Conservation (phyloP, 2,888 invertebrate genomes). For the Heliconius erato region DNA sequence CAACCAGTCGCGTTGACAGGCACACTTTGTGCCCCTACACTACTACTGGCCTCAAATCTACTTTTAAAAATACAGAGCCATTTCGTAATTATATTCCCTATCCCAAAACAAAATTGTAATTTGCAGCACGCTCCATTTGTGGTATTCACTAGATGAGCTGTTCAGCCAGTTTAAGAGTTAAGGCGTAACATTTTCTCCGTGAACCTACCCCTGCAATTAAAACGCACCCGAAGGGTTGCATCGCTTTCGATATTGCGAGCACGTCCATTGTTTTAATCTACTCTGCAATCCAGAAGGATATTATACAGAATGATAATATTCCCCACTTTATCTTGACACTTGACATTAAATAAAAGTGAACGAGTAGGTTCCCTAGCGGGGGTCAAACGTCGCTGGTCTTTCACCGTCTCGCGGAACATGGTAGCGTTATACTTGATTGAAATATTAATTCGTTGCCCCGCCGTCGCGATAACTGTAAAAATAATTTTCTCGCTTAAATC, state of each 20-base stretch:
- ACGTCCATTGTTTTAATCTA: slow-evolving; percentile 84
- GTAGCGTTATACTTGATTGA: slow-evolving; percentile 73
- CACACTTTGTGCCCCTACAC: too few relatives aligned
- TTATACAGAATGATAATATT: slow-evolving; percentile 68
- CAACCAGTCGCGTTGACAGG: too few relatives aligned
- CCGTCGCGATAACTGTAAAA: slow-evolving; percentile 57
- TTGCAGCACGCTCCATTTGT: slow-evolving; percentile 52
- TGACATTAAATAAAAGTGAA: slow-evolving; percentile 46
- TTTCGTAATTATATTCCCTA: neutral
- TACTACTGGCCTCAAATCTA: too few relatives aligned
- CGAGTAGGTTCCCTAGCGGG: slow-evolving; percentile 47
- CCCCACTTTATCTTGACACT: slow-evolving; percentile 63
- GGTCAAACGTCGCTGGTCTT: slow-evolving; percentile 62
- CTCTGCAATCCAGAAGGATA: slow-evolving; percentile 72
- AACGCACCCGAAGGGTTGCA: slow-evolving; percentile 84
- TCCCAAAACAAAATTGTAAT: slow-evolving; percentile 34
- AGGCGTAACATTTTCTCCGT: slow-evolving; percentile 68
- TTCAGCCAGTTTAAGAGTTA: slow-evolving; percentile 67
- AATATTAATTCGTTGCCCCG: slow-evolving; percentile 73
- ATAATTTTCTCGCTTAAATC: slow-evolving; percentile 54
- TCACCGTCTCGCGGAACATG: slow-evolving; percentile 62
- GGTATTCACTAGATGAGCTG: slow-evolving; percentile 69
- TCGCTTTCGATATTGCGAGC: slow-evolving; percentile 80
- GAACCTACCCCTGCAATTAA: slow-evolving; percentile 79
- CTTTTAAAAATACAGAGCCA: neutral